Conservation (phyloP, 2,888 invertebrate genomes). For the Heliconius charithonia region DNA sequence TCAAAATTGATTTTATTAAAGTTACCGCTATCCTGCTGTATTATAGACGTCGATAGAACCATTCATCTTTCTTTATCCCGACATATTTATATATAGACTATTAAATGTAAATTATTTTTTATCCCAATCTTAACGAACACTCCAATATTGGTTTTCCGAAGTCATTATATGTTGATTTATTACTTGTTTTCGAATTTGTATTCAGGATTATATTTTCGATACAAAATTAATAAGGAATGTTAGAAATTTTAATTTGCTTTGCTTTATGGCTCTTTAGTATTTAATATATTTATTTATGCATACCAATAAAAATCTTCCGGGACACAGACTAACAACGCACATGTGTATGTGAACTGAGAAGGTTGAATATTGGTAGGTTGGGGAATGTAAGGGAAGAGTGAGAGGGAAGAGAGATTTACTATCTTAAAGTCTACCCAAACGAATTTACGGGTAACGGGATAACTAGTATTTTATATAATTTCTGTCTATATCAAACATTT, state of each 20-base stretch:
- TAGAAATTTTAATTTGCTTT: conserved; percentile 4
- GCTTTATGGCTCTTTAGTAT: background rate
- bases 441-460: no score
- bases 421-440: no score
- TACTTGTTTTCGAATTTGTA: conserved; percentile 15
- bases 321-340: no score
- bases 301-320: no score
- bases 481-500: no score
- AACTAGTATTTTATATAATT: no score
- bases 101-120: conserved; percentile 37
- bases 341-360: no score
- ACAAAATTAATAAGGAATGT: conserved; percentile 32
- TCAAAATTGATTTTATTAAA: background rate
- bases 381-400: no score
- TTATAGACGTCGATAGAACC: conserved; percentile 10
- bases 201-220: conserved; percentile 35
- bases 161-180: conserved; percentile 65
- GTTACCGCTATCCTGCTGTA: background rate
- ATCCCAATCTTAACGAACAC: conserved; percentile 50
- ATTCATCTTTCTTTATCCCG: conserved; percentile 15
- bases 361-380: no score
- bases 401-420: no score
- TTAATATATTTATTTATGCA: background rate
- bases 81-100: conserved; percentile 29
- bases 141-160: conserved; percentile 53